phyloP scores from a whole-genome alignment of 2,797 vertebrate species.

The Eospalax fontanierii region DNA sequence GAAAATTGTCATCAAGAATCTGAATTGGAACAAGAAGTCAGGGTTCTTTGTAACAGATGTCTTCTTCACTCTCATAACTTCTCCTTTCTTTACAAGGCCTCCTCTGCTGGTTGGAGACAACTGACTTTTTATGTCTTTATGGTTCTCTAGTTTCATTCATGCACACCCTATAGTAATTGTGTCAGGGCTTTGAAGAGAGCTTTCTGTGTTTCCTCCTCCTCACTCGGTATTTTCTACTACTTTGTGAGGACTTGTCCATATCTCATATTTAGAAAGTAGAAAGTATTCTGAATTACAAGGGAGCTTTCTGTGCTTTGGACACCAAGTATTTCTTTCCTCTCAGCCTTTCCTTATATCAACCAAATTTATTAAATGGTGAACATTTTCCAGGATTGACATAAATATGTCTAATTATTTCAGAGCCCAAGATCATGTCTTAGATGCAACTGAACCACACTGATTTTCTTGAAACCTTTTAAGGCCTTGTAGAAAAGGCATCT shows the following conservation, averaged over 20 bases:
- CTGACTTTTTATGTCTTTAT: slow-evolving; percentile 9
- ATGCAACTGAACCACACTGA: background rate
- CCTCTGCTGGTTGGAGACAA: background rate
- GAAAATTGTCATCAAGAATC: background rate
- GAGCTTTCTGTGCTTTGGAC: no score
- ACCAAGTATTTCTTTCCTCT: background rate
- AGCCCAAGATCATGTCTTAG: background rate
- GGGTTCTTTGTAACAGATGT: background rate
- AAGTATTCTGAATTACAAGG: background rate
- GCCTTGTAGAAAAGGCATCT: background rate
- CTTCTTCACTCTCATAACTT: background rate
- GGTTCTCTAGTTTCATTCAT: slow-evolving; percentile 2
- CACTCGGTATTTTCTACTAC: background rate
- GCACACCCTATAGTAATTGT: background rate
- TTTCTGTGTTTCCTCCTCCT: background rate
- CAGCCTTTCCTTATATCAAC: background rate
- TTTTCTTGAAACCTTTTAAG: background rate
- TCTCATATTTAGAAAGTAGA: slow-evolving; percentile 8
- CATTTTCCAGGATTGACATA: background rate
- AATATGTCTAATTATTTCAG: background rate
- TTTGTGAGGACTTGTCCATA: background rate
- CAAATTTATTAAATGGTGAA: background rate
- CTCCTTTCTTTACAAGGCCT: background rate
- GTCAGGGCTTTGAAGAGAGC: background rate
- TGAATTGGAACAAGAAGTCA: background rate